phyloP scores from a whole-genome alignment of 2,113 vertebrate species.

The Macaca mulatta region DNA sequence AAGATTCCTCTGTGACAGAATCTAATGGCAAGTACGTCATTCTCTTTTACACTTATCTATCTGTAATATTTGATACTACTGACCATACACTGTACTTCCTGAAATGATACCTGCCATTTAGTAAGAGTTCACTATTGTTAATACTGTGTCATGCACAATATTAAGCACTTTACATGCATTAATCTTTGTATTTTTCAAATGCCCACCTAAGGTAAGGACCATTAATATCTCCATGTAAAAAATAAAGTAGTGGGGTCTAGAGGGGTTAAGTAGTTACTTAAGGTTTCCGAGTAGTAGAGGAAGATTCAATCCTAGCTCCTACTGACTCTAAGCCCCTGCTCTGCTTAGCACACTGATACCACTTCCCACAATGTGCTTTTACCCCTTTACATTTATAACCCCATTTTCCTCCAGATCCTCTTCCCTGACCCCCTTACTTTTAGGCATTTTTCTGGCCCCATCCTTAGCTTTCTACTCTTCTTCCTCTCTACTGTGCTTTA shows the following conservation, averaged over 20 bases:
- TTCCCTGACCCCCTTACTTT: neutral
- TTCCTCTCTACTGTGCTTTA: neutral
- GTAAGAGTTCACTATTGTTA: neutral
- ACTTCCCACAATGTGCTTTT: neutral
- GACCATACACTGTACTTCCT: neutral
- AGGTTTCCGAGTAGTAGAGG: neutral
- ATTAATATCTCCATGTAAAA: neutral
- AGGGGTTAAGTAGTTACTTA: neutral
- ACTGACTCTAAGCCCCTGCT: neutral
- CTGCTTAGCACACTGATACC: too few relatives aligned
- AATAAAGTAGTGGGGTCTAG: neutral
- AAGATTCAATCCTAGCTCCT: neutral
- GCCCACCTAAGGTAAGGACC: neutral
- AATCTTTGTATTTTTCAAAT: neutral
- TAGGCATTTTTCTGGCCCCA: neutral
- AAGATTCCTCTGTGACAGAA: neutral
- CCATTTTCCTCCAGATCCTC: neutral
- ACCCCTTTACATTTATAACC: neutral
- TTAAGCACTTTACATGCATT: neutral
- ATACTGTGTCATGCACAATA: neutral
- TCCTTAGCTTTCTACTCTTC: neutral
- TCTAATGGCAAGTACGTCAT: neutral
- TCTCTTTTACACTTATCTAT: neutral
- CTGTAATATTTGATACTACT: neutral
- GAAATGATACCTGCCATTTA: neutral